A percentile compares a stretch with the other conserved stretches of the same genome.
These are phyloP conservation scores for Helarctos malayanus DNA, from an alignment of 2,797 vertebrate species.

Conservation along the genomic window DNA sequence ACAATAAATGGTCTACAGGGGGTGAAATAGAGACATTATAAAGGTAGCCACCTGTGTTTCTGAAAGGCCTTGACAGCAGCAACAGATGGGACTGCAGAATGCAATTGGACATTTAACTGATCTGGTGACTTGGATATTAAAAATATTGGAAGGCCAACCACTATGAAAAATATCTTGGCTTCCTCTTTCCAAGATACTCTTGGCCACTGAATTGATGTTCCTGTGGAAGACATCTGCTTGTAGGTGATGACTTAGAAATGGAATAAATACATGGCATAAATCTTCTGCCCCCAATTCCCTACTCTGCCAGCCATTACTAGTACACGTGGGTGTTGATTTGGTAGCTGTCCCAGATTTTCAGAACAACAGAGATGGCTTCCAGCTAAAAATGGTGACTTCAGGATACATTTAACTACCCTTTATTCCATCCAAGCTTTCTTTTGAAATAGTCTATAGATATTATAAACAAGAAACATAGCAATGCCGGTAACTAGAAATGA, in stretches of 20 bases:
- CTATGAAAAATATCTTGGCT: slow-evolving; percentile 42
- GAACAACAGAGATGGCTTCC: slow-evolving; percentile 66
- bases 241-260: slow-evolving; percentile 77
- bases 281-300: slow-evolving; percentile 51
- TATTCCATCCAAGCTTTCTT: slow-evolving; percentile 60
- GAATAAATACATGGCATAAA: slow-evolving; percentile 69
- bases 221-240: slow-evolving; percentile 79
- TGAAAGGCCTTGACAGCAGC: background rate
- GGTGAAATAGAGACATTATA: background rate
- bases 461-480: slow-evolving; percentile 36
- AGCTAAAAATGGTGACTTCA: slow-evolving; percentile 73
- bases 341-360: slow-evolving; percentile 77
- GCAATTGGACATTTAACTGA: background rate
- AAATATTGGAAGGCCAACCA: slow-evolving; percentile 33
- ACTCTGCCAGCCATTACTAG: slow-evolving; percentile 77
- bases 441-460: slow-evolving; percentile 38
- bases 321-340: slow-evolving; percentile 74
- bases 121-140: slow-evolving; percentile 55
- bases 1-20: background rate
- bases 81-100: background rate
- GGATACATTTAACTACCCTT: slow-evolving; percentile 71
- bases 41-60: background rate
- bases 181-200: slow-evolving; percentile 74
- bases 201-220: slow-evolving; percentile 66
- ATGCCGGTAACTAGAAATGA: background rate